Evolutionary conservation across 2,888 invertebrate species (phyloP).

Genomic region (Octodonta nipae): DNA sequence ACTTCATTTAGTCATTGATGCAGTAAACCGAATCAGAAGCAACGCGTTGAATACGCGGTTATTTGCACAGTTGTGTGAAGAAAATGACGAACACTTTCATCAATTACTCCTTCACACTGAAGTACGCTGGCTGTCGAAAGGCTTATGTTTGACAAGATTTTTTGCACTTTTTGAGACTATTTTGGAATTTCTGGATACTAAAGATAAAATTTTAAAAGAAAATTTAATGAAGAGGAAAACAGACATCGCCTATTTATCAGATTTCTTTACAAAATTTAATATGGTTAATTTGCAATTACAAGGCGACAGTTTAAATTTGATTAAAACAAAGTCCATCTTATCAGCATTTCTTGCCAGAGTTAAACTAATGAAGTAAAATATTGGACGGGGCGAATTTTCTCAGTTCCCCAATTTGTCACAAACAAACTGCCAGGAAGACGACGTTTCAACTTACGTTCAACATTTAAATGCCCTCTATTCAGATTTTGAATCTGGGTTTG

Average conservation of each 20-base stretch:
- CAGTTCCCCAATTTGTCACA: conserved; percentile 1
- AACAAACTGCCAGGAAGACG: conserved; percentile 6
- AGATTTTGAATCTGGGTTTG: conserved; percentile 19
- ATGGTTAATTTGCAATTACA: conserved; percentile 9
- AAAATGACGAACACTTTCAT: conserved; percentile 20
- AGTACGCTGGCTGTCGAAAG: conserved; percentile 19
- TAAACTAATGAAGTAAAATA: neutral
- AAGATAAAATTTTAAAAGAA: conserved; percentile 10
- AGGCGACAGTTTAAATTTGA: conserved; percentile 6
- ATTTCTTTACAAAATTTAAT: conserved; percentile 13
- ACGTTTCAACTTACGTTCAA: conserved; percentile 16
- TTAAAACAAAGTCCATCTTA: conserved; percentile 5
- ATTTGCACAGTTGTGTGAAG: conserved; percentile 21
- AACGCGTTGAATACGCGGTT: conserved; percentile 12
- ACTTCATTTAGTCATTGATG: neutral
- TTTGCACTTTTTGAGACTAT: conserved; percentile 6
- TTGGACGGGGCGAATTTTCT: neutral
- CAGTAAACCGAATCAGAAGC: conserved; percentile 5
- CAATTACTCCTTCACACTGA: conserved; percentile 16
- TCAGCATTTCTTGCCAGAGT: conserved; percentile 3
- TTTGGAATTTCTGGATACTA: conserved; percentile 10
- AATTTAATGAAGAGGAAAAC: conserved; percentile 10
- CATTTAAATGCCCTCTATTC: conserved; percentile 19
- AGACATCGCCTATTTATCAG: conserved; percentile 14
- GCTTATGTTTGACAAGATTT: conserved; percentile 12